A percentile compares a stretch with the other conserved stretches of the same genome.
Conservation (phyloP, 2,113 vertebrate species). For the Gallinago undulata region DNA sequence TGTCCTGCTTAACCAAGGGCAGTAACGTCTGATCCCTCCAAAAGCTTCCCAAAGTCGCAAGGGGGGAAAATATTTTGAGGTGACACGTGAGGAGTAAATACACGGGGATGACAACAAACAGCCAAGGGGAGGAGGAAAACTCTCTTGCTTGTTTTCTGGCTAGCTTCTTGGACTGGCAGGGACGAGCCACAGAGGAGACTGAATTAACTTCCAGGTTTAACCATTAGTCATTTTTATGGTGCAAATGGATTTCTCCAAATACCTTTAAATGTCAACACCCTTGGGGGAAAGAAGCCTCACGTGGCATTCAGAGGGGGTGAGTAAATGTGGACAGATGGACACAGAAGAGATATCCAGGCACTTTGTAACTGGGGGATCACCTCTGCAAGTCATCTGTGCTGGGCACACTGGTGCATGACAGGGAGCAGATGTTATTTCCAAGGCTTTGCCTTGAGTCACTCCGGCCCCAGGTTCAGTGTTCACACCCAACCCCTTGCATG, state of each 20-base stretch:
- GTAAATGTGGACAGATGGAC: neutral
- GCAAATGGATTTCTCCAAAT: neutral
- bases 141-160: neutral
- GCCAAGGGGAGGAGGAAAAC: neutral
- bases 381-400: neutral
- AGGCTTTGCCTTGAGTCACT: neutral
- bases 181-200: rapidly evolving
- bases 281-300: neutral
- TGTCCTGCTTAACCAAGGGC: neutral
- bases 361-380: neutral
- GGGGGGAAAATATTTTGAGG: neutral
- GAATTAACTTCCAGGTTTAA: neutral
- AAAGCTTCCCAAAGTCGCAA: neutral
- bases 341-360: neutral
- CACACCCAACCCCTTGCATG: neutral
- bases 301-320: neutral
- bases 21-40: neutral
- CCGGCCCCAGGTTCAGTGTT: neutral
- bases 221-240: neutral
- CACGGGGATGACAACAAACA: neutral
- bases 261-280: neutral
- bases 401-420: neutral
- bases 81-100: conserved; percentile 20
- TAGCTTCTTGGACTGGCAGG: neutral
- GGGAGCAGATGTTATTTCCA: neutral